These are phyloP conservation scores for Gallinago undulata DNA, from an alignment of 2,113 vertebrate species.

Conservation along the genomic window DNA sequence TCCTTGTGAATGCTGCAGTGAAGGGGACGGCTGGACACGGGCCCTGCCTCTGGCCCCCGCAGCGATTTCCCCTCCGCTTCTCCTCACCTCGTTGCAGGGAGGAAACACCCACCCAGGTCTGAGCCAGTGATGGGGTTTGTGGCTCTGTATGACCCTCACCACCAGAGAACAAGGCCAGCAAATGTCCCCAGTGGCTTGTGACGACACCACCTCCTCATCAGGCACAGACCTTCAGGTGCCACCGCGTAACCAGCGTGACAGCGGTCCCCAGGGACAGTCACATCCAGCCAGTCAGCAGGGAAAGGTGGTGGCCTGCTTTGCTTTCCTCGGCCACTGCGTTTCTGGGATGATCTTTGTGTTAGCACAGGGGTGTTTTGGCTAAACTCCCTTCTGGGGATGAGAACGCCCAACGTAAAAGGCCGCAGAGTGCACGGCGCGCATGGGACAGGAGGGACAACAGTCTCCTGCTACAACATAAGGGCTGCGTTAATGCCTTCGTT, in stretches of 20 bases:
- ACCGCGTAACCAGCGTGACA: rapidly evolving
- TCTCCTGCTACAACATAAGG: not conserved
- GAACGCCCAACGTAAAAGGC: not conserved
- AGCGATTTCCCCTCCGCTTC: not conserved
- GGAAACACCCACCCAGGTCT: not conserved
- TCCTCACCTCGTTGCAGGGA: not conserved
- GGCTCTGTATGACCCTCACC: not conserved
- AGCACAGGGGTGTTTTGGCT: not conserved
- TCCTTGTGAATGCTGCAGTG: not conserved
- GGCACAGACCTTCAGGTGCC: not conserved
- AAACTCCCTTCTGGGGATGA: not conserved
- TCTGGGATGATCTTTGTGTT: not conserved
- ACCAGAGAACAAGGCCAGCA: not conserved
- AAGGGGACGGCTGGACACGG: not conserved
- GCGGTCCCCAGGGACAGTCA: not conserved
- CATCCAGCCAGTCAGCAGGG: not conserved
- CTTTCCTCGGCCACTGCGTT: not conserved
- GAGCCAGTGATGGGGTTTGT: not conserved
- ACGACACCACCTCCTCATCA: not conserved
- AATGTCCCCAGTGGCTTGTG: not conserved
- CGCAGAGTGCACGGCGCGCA: rapidly evolving
- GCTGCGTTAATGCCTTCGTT: not conserved
- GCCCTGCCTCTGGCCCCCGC: not conserved
- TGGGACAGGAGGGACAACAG: not conserved
- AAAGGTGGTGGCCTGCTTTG: not conserved